A percentile compares a stretch with the other conserved stretches of the same genome.
These are phyloP conservation scores for Bombus ignitus DNA, from an alignment of 1,140 invertebrate species.

Conservation along the genomic window DNA sequence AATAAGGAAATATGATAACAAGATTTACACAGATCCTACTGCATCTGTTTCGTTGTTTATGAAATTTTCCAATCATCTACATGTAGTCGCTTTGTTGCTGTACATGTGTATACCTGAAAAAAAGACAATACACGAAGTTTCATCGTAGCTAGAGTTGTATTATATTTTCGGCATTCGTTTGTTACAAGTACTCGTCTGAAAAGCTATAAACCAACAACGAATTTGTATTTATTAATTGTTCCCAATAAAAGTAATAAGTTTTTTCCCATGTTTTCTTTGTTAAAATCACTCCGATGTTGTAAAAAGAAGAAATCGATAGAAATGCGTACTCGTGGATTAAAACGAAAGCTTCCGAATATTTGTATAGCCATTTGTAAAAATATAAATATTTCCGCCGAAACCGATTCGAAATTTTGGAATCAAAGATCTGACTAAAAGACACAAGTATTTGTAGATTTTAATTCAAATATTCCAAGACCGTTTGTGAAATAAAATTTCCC, in stretches of 20 bases:
- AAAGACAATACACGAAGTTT: no score
- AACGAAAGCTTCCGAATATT: not conserved
- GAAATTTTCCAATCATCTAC: no score
- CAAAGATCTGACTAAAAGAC: not conserved
- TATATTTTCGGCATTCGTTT: no score
- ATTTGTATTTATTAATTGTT: not conserved
- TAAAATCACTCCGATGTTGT: not conserved
- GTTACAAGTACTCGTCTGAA: no score
- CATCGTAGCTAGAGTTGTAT: no score
- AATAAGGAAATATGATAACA: no score
- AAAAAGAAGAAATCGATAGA: not conserved
- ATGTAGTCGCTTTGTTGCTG: no score
- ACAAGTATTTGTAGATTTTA: not conserved
- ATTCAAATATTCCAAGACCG: not conserved
- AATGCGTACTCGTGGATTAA: not conserved
- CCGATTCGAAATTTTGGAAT: not conserved
- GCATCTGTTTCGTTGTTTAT: no score
- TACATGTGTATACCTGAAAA: no score
- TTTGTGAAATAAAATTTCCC: not conserved
- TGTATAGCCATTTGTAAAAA: not conserved
- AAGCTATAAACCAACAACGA: no score
- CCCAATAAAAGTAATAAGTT: not conserved
- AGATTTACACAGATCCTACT: no score
- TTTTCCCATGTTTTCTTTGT: not conserved
- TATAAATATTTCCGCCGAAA: not conserved